A percentile compares a stretch with the other conserved stretches of the same genome.
Evolutionary conservation across 2,888 invertebrate genomes (phyloP).

Genomic region (Pristionchus mayeri): DNA sequence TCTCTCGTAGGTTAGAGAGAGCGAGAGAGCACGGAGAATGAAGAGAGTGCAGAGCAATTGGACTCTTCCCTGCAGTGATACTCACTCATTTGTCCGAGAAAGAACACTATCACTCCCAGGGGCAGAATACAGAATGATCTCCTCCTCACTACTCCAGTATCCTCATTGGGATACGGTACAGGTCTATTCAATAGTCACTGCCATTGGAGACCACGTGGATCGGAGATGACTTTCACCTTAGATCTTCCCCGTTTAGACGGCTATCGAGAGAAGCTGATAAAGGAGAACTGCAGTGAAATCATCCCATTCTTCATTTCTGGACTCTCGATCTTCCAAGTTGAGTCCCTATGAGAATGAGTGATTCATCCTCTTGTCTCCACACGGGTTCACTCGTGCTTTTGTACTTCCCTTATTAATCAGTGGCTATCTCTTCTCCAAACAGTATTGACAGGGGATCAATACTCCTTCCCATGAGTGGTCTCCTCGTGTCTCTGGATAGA

Average conservation of each 20-base stretch:
- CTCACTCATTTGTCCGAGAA: background rate
- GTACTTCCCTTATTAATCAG: too few relatives aligned
- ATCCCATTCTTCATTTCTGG: background rate
- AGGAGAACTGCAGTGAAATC: background rate
- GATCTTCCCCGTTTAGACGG: background rate
- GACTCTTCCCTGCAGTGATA: background rate
- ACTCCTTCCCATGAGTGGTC: background rate
- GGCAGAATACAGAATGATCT: background rate
- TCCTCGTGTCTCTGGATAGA: background rate
- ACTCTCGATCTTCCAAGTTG: background rate
- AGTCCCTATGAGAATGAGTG: too few relatives aligned
- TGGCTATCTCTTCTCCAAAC: too few relatives aligned
- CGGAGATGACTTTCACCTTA: background rate
- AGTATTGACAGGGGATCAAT: too few relatives aligned
- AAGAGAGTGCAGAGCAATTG: slow-evolving; percentile 9
- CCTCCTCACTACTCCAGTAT: background rate
- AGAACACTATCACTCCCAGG: background rate
- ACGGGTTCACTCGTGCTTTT: too few relatives aligned
- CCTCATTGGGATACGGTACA: background rate
- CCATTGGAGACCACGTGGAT: too few relatives aligned
- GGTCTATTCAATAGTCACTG: too few relatives aligned
- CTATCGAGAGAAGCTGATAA: background rate
- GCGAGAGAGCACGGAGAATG: background rate
- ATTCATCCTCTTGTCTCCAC: too few relatives aligned
- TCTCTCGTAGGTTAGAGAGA: background rate